phyloP scores from a whole-genome alignment of 1,140 invertebrate genomes.

The Drosophila oshimai region DNA sequence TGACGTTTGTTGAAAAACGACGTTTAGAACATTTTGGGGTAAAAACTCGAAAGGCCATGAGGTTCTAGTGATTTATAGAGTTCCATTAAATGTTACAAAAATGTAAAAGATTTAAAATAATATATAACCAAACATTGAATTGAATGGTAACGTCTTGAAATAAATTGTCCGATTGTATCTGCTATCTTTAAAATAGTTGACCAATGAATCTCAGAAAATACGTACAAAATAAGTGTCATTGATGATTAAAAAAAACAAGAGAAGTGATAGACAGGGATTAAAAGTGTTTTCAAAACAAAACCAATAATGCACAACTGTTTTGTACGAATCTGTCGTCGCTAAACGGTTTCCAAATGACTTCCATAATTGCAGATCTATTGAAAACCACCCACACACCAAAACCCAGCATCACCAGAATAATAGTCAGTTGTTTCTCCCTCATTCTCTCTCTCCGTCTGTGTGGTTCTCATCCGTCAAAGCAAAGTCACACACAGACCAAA shows the following conservation, averaged over 20 bases:
- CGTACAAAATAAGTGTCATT: background rate
- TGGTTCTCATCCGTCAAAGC: conserved; percentile 9
- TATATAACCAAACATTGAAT: no score
- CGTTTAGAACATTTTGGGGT: no score
- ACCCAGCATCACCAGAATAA: conserved; percentile 7
- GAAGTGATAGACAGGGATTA: no score
- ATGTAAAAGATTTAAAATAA: no score
- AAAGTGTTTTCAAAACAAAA: background rate
- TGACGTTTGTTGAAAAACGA: background rate
- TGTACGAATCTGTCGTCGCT: conserved; percentile 5
- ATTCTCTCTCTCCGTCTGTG: background rate
- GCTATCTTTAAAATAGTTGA: background rate
- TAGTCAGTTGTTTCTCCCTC: conserved; percentile 5
- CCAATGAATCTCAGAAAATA: background rate
- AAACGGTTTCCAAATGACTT: conserved; percentile 11
- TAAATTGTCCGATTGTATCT: background rate
- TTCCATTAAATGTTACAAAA: no score
- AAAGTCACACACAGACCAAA: conserved; percentile 19
- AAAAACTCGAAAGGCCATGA: no score
- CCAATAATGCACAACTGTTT: background rate
- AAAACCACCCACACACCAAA: conserved; percentile 5
- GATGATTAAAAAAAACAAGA: background rate
- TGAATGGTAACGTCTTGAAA: background rate
- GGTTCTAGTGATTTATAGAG: no score
- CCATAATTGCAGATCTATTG: conserved; percentile 30